A percentile compares a stretch with the other conserved stretches of the same genome.
phyloP scores from a whole-genome alignment of 2,888 invertebrate species.

The Oscheius myriophilus region DNA sequence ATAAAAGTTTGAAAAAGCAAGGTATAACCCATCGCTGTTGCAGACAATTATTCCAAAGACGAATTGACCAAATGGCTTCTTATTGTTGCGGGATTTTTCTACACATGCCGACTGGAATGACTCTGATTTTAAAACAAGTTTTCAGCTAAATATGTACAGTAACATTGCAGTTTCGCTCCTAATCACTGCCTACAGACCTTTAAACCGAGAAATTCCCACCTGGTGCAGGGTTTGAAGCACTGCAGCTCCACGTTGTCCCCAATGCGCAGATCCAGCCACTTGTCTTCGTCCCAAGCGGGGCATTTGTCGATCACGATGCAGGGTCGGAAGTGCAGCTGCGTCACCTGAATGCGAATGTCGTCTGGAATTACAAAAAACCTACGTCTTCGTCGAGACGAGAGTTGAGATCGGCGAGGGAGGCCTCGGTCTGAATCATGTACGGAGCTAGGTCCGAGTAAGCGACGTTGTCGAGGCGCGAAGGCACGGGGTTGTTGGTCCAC shows the following conservation, averaged over 20 bases:
- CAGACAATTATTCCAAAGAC: no score
- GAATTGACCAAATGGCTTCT: no score
- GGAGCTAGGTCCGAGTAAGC: slow-evolving; percentile 60
- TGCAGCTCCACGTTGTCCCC: slow-evolving; percentile 59
- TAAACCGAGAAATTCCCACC: slow-evolving; percentile 31
- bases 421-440: slow-evolving; percentile 59
- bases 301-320: slow-evolving; percentile 59
- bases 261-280: slow-evolving; percentile 62
- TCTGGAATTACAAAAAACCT: background rate
- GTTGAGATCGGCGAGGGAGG: slow-evolving; percentile 61
- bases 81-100: no score
- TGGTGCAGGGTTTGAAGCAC: slow-evolving; percentile 66
- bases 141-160: background rate
- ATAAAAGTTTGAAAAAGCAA: no score
- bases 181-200: no score
- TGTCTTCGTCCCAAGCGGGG: slow-evolving; percentile 63
- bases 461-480: slow-evolving; percentile 50
- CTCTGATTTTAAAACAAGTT: background rate
- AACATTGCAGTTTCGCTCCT: background rate
- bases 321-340: slow-evolving; percentile 63
- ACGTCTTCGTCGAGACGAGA: slow-evolving; percentile 36
- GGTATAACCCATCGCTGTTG: no score
- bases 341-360: slow-evolving; percentile 36
- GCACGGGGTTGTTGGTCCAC: slow-evolving; percentile 59
- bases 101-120: no score